Base-by-base conservation (phyloP, 2,888 invertebrate genomes). In the Cephus nigrinus region DNA sequence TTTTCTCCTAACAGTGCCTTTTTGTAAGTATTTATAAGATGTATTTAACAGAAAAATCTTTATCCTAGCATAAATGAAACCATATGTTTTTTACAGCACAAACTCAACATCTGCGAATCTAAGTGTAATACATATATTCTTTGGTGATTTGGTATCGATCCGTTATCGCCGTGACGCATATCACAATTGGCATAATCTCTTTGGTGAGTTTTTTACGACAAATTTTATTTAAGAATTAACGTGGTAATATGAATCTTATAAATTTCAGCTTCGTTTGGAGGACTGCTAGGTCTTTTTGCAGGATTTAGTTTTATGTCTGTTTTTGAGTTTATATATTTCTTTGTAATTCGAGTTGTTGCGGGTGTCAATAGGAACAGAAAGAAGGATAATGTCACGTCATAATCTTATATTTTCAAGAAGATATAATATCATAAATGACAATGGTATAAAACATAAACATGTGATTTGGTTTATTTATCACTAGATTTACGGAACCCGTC, bases 231-330 rank as follows among this genome's bases (percentile, higher is more conserved):
- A 71, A 77, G 35, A 75, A 40, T 40, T 55, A 15, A 23, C 23
- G 23, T 0, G 9, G 9, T 55, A 55, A 55, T 55, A 2, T 15
- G 55, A 55, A 9, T 33, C 12, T 71, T 4, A 71, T 71, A 31
- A 30, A 31, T 93, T 93, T 84, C 92, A 95, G 96, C 95, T 83
- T 94, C 95, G 1, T 95, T 95, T 84, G 96, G 96, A 0, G 95
- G 96, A 30, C 92, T 96, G 0, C 90, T 95, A 2, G 95, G 95
- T 68, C 91, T 96, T 11, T 94, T 95, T 90, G 93, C 95, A 40
- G 96, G 96, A 4, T 95, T 95, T 86, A 95, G 95, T 75, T 92
- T 95, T 34, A 94, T 95, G 82, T 94, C 95, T 0, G 94, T 93
- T 3, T 93, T 95, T 82, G 96, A 96, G 88, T 89, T 95, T 75